Percentiles rank a stretch among this genome's conserved stretches.
phyloP scores from a whole-genome alignment of 2,797 vertebrate species.

The Amblyopsis hoosieri region DNA sequence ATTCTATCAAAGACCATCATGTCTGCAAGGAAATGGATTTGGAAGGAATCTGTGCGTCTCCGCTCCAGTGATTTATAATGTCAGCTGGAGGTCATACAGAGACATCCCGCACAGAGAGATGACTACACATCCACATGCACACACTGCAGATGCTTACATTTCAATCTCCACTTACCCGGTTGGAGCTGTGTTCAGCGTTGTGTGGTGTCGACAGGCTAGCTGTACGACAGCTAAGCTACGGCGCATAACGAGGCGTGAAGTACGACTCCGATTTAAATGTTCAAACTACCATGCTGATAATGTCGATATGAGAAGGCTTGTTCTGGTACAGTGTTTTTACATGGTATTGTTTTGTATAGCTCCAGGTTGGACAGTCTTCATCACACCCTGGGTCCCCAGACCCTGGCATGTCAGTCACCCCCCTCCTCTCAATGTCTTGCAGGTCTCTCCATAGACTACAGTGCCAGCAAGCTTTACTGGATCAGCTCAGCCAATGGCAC shows the following conservation, averaged over 20 bases:
- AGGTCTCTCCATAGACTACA: slow-evolving; percentile 95
- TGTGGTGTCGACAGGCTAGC: not conserved
- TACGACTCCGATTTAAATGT: no score
- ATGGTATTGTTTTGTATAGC: no score
- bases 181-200: not conserved
- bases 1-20: slow-evolving; percentile 42
- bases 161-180: slow-evolving; percentile 12
- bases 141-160: slow-evolving; percentile 3
- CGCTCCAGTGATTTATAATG: slow-evolving; percentile 48
- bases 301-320: not conserved
- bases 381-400: not conserved
- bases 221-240: not conserved
- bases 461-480: slow-evolving; percentile 96
- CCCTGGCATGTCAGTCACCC: not conserved
- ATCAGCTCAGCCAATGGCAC: slow-evolving; percentile 97
- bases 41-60: slow-evolving; percentile 39
- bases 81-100: slow-evolving; percentile 45
- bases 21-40: slow-evolving; percentile 47
- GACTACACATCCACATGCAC: slow-evolving; percentile 16
- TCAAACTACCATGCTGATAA: not conserved
- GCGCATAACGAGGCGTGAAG: not conserved
- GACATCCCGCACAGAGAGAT: slow-evolving; percentile 18
- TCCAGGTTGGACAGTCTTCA: no score
- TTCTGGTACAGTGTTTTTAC: no score
- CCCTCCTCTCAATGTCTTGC: slow-evolving; percentile 27